Evolutionary conservation across 2,797 vertebrate species (phyloP).

Genomic region (Holocentrus rufus): DNA sequence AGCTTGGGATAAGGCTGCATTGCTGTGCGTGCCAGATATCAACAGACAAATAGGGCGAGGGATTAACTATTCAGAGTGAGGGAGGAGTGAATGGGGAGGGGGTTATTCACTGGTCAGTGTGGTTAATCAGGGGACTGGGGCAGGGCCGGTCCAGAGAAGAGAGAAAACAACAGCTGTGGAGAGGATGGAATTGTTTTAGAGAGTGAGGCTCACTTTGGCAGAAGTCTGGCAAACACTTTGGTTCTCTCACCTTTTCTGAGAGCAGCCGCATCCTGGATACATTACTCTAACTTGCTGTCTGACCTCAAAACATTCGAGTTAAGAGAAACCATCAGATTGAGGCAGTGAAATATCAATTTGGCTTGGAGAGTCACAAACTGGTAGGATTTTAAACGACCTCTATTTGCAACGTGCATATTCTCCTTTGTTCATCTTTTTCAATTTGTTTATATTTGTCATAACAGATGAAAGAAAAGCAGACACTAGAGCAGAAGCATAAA

Average conservation of each 20-base stretch:
- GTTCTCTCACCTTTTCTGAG: constrained; percentile 68
- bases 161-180: constrained; percentile 78
- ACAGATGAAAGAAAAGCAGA: neutral
- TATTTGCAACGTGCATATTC: neutral
- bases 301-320: constrained; percentile 21
- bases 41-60: constrained; percentile 63
- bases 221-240: constrained; percentile 59
- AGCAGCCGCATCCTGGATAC: constrained; percentile 52
- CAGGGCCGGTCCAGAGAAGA: constrained; percentile 19
- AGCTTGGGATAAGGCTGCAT: constrained; percentile 59
- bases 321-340: neutral
- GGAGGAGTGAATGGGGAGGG: constrained; percentile 23
- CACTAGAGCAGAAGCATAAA: neutral
- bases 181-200: constrained; percentile 64
- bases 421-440: too few species aligned
- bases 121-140: constrained; percentile 29
- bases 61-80: constrained; percentile 65
- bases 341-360: neutral
- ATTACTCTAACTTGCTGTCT: constrained; percentile 2
- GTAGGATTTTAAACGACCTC: neutral
- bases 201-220: constrained; percentile 58
- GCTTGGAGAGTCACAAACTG: too few species aligned
- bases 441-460: too few species aligned
- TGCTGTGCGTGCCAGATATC: constrained; percentile 69
- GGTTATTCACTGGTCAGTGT: constrained; percentile 49